Evolutionary conservation across 2,113 vertebrate species (phyloP).

Genomic region (Anguilla japonica): DNA sequence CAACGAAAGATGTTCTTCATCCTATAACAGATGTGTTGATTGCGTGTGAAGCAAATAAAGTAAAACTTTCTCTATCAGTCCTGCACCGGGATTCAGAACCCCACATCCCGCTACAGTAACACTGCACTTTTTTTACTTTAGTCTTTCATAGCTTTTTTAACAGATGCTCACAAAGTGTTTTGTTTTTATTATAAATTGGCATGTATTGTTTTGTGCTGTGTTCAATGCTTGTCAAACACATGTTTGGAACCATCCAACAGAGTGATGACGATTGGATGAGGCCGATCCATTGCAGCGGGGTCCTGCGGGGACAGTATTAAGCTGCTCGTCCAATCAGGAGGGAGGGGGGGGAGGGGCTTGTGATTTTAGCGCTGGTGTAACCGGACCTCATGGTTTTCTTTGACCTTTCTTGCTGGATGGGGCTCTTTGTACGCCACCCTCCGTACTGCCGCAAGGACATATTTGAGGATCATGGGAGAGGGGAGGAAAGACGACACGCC

Average conservation of each 20-base stretch:
- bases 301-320: neutral
- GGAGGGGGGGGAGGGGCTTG: neutral
- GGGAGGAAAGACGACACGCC: neutral
- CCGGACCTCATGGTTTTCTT: neutral
- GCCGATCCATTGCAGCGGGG: neutral
- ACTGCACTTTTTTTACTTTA: neutral
- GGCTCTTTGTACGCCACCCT: neutral
- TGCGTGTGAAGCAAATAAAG: no score
- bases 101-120: no score
- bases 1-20: no score
- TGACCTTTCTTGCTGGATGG: neutral
- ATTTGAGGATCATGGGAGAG: neutral
- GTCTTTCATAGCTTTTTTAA: neutral
- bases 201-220: neutral
- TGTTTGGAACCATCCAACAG: neutral
- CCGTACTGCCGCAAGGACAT: neutral
- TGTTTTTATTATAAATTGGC: neutral
- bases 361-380: neutral
- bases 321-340: neutral
- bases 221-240: neutral
- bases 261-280: neutral
- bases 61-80: no score
- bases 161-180: neutral
- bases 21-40: no score
- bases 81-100: no score